A percentile compares a stretch with the other conserved stretches of the same genome.
Conservation (phyloP, 2,797 vertebrate species). For the Eupleurogrammus muticus region DNA sequence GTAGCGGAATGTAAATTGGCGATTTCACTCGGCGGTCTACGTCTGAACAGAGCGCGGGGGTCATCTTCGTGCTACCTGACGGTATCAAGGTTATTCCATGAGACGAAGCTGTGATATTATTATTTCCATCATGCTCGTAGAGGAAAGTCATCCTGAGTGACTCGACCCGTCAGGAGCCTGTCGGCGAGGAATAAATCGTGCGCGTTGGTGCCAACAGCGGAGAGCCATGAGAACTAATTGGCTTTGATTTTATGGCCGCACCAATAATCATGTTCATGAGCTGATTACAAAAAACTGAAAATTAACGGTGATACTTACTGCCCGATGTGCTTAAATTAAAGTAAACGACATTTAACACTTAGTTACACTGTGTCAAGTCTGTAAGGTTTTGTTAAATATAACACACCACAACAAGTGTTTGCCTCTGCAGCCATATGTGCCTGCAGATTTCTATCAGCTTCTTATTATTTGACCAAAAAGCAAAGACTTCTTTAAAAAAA, state of each 20-base stretch:
- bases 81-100: constrained; percentile 14
- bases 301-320: neutral
- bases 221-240: constrained; percentile 4
- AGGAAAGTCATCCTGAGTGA: constrained; percentile 1
- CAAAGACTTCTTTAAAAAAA: constrained; percentile 6
- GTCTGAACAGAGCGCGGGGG: constrained; percentile 10
- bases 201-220: neutral
- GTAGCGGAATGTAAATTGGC: constrained; percentile 18
- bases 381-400: neutral
- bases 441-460: constrained; percentile 22
- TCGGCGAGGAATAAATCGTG: neutral
- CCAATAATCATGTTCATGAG: constrained; percentile 3
- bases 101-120: constrained; percentile 16
- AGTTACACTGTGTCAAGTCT: constrained; percentile 1
- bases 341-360: neutral
- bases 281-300: constrained; percentile 1
- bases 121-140: constrained; percentile 16
- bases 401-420: constrained; percentile 1
- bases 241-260: constrained; percentile 9
- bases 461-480: constrained; percentile 24
- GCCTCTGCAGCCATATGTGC: neutral
- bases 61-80: constrained; percentile 10
- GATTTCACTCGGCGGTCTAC: constrained; percentile 23
- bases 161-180: constrained; percentile 5
- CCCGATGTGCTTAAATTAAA: neutral